Percentiles rank a stretch among this genome's conserved stretches.
Evolutionary conservation across 2,797 vertebrate genomes (phyloP).

Genomic region (Parauchenoglanis punctatus): DNA sequence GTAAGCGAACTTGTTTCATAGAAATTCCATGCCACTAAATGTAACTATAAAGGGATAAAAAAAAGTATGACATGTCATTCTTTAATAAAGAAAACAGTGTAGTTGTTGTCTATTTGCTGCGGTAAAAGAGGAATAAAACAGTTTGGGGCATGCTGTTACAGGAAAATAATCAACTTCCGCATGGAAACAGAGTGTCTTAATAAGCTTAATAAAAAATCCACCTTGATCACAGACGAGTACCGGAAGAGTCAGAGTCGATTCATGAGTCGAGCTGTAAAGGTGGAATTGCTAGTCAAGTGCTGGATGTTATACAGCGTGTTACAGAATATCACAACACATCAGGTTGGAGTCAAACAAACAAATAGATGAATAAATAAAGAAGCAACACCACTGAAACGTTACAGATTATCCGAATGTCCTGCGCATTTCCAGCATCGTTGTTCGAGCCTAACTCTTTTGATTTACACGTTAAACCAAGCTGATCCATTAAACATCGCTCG

Average conservation of each 20-base stretch:
- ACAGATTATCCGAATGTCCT: background rate
- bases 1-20: background rate
- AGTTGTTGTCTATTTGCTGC: background rate
- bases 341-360: background rate
- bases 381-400: background rate
- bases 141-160: background rate
- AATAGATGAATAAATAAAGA: background rate
- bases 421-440: constrained; percentile 12
- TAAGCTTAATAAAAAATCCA: background rate
- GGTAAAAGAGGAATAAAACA: background rate
- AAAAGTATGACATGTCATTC: background rate
- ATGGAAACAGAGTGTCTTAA: background rate
- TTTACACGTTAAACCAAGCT: constrained; percentile 49
- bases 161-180: background rate
- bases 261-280: background rate
- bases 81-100: background rate
- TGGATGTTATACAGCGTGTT: background rate
- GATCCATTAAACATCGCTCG: constrained; percentile 54
- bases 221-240: background rate
- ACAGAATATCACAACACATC: background rate
- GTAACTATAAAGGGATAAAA: background rate
- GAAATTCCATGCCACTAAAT: background rate
- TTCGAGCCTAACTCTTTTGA: constrained; percentile 38
- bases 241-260: background rate
- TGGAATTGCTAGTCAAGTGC: too few relatives aligned